phyloP scores from a whole-genome alignment of 2,888 invertebrate species.

The Lasioglossum lativentre region DNA sequence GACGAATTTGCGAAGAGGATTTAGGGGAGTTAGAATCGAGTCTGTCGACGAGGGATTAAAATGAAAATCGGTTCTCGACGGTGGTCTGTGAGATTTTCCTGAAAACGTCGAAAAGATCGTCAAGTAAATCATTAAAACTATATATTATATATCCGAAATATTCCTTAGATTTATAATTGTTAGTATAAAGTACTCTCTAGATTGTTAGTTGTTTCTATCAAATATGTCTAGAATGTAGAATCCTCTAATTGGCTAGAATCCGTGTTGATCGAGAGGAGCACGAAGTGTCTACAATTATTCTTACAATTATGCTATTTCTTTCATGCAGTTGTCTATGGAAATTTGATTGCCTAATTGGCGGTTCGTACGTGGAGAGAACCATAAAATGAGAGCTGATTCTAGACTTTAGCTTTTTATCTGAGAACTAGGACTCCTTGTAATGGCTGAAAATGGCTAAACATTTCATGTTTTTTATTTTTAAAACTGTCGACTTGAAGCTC shows the following conservation, averaged over 20 bases:
- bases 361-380: slow-evolving; percentile 8
- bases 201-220: background rate
- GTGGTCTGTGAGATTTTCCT: background rate
- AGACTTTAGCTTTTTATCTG: background rate
- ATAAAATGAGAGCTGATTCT: background rate
- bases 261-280: background rate
- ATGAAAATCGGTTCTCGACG: background rate
- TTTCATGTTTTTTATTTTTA: background rate
- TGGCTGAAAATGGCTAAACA: background rate
- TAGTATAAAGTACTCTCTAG: background rate
- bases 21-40: background rate
- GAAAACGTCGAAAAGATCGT: background rate
- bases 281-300: background rate
- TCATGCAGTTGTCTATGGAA: background rate
- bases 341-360: background rate
- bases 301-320: background rate
- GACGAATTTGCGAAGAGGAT: slow-evolving; percentile 22
- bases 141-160: too few relatives aligned
- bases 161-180: background rate
- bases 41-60: background rate
- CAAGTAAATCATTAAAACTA: background rate
- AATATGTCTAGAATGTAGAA: too few relatives aligned
- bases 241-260: background rate
- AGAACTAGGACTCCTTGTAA: background rate
- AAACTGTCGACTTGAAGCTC: background rate